Evolutionary conservation across 2,888 invertebrate genomes (phyloP).

Genomic region (Coleophora flavipennella): DNA sequence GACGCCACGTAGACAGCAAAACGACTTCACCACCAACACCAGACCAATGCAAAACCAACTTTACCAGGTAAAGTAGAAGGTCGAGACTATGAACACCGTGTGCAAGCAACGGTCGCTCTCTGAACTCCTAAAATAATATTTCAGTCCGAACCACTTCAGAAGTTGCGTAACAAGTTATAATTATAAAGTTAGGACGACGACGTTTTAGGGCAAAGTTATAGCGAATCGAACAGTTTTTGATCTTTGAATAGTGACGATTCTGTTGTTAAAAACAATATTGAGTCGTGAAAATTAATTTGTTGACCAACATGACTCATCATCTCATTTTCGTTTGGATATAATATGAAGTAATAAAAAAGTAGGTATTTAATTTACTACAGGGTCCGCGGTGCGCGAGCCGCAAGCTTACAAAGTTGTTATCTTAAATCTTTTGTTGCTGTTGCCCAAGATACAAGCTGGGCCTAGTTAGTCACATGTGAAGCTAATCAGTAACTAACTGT

Average conservation of each 20-base stretch:
- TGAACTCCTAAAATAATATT: slow-evolving; percentile 71
- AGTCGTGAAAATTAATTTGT: no score
- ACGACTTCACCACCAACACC: slow-evolving; percentile 32
- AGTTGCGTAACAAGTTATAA: slow-evolving; percentile 67
- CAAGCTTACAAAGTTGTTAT: no score
- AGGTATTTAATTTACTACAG: no score
- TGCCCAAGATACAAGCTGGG: no score
- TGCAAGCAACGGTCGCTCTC: slow-evolving; percentile 31
- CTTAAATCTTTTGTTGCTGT: no score
- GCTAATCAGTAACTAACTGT: no score
- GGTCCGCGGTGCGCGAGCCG: no score
- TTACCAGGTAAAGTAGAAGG: slow-evolving; percentile 35
- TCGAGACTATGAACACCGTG: slow-evolving; percentile 17
- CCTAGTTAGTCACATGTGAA: no score
- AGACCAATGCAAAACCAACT: slow-evolving; percentile 38
- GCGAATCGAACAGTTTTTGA: slow-evolving; percentile 28
- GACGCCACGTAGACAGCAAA: slow-evolving; percentile 34
- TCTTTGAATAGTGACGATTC: slow-evolving; percentile 5
- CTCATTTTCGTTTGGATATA: no score
- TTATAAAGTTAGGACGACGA: slow-evolving; percentile 58
- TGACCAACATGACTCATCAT: no score
- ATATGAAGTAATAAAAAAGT: no score
- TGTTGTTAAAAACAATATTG: background rate
- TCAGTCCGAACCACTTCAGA: slow-evolving; percentile 60
- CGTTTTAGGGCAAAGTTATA: slow-evolving; percentile 43